Evolutionary conservation across 2,797 vertebrate genomes (phyloP), one percentile per base, ranked within the genome.

Genomic region (Mallotus villosus): DNA sequence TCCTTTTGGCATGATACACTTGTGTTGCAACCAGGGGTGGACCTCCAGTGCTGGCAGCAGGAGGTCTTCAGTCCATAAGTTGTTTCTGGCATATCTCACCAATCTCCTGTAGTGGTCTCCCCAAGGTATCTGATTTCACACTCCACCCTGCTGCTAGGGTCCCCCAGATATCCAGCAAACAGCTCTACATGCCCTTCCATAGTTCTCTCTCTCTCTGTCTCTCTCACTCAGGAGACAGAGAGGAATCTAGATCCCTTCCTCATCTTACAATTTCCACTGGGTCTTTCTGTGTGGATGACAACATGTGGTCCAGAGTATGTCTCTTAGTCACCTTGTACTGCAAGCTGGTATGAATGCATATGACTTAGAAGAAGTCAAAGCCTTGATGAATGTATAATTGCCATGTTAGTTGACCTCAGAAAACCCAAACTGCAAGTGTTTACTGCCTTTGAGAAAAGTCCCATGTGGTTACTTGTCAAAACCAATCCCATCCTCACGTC

Each of bases 401-500:
- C 32, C 32, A 17, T 55, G 7, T 55, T 6, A 17, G 9, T 55
- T 55, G 17, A 55, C 17, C 51, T 46, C 41, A 46, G 41, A 55
- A 55, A 17, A 55, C 4, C 19, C 51, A n/a, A 17, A 55, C 51
- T n/a, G 16, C 51, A 51, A 51, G 49, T 17, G 5, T 25, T 27
- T 8, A 53, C 85, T 81, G 22, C 2, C 32, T 37, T 1, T 70
- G 58, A 79, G 73, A 77, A 76, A 59, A 60, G 67, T 25, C 74
- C 37, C 1, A 57, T 70, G 55, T 25, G 59, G 49, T 25, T 63
- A 5, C 17, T 60, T 61, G 46, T 19, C 21, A 55, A 19, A 57
- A 80, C 66, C 78, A 87, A 77, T 79, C 70, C 83, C 82, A 89
- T 69, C 29, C 51, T 12, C 58, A 37, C 62, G 72, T 58, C 34